Conservation (phyloP, 2,797 vertebrate species). For the Sylvilagus floridanus region DNA sequence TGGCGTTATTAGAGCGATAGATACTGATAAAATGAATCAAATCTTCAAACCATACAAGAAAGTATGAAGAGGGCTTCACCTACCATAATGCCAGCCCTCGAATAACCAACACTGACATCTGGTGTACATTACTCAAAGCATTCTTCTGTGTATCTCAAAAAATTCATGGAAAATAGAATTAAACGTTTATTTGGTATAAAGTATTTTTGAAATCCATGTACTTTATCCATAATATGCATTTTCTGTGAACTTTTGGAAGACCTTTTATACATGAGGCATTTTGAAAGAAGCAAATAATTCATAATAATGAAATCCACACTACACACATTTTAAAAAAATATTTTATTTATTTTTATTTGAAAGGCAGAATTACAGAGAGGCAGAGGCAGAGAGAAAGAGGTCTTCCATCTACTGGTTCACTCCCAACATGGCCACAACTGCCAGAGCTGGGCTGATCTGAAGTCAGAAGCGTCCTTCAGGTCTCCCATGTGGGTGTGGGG, state of each 20-base stretch:
- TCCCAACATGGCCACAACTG: too few relatives aligned
- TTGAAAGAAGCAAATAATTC: not conserved
- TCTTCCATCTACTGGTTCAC: too few relatives aligned
- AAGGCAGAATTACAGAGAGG: too few relatives aligned
- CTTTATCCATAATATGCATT: too few relatives aligned
- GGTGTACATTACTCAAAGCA: not conserved
- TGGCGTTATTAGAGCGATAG: not conserved
- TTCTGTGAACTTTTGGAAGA: too few relatives aligned
- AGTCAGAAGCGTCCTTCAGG: too few relatives aligned
- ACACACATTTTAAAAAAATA: not conserved
- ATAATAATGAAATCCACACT: not conserved
- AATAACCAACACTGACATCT: not conserved
- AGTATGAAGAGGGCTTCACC: not conserved
- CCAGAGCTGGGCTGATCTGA: too few relatives aligned
- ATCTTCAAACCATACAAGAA: not conserved
- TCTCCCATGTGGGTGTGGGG: too few relatives aligned
- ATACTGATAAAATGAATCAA: constrained; percentile 12
- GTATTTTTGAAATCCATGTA: too few relatives aligned
- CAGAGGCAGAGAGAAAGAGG: too few relatives aligned
- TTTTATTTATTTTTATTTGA: too few relatives aligned
- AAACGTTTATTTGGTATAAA: too few relatives aligned
- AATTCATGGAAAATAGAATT: not conserved
- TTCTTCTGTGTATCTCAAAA: not conserved
- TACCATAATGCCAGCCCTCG: not conserved
- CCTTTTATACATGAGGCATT: not conserved